Evolutionary conservation across 2,888 invertebrate species (phyloP).

Genomic region (Aquatica leii): DNA sequence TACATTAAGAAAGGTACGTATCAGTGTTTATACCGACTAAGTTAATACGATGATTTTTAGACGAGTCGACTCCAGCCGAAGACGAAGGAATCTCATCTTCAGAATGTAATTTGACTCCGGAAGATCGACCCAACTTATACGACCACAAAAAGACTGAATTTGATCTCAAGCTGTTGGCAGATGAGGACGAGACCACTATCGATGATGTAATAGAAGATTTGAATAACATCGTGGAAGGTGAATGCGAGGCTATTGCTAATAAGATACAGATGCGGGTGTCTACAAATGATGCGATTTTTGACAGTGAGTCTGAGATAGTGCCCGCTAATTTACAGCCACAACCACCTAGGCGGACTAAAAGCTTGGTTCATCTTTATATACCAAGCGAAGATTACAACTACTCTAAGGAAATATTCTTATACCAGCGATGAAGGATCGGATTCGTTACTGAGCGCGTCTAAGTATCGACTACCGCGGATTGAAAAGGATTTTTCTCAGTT

Average conservation of each 20-base stretch:
- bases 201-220: conserved; percentile 89
- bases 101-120: conserved; percentile 79
- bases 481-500: conserved; percentile 18
- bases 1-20: conserved; percentile 33
- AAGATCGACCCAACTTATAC: conserved; percentile 70
- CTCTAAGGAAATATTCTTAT: conserved; percentile 65
- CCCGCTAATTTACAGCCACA: conserved; percentile 82
- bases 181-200: conserved; percentile 82
- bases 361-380: conserved; percentile 73
- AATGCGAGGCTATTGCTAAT: conserved; percentile 68
- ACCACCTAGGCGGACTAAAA: conserved; percentile 79
- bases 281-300: conserved; percentile 64
- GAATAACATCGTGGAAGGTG: conserved; percentile 84
- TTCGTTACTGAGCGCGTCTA: conserved; percentile 73
- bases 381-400: conserved; percentile 66
- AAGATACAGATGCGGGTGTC: conserved; percentile 53
- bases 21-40: too few species aligned
- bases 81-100: conserved; percentile 91
- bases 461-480: conserved; percentile 48
- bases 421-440: conserved; percentile 76
- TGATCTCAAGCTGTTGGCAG: conserved; percentile 58
- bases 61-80: conserved; percentile 79
- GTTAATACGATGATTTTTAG: conserved; percentile 58
- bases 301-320: conserved; percentile 73
- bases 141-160: conserved; percentile 53